Base-by-base conservation (phyloP, 2,888 invertebrate species). In the Antheraea assamensis region DNA sequence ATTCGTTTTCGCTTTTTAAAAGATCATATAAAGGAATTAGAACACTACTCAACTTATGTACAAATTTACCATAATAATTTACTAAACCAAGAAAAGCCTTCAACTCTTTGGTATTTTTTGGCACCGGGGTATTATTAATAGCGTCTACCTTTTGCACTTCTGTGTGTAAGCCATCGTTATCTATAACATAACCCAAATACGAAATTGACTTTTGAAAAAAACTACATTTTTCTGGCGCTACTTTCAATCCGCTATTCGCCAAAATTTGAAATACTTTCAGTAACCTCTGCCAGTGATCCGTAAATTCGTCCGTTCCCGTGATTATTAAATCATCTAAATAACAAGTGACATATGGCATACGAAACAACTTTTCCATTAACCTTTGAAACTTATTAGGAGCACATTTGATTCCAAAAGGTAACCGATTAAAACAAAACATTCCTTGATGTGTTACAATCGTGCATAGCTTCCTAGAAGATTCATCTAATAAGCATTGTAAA, bases 31-130 rank as follows among this genome's bases (percentile, higher is more conserved):
- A 42, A 8, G 42, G 72, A 66, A 10, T 27, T 21, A 72, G 35
- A 2, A 72, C 17, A 4, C 47, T 68, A 52, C 72, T 71, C 21
- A 73, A 30, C 55, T 75, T 73, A 10, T 31, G 64, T 17, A 75
- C 71, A 49, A 75, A 75, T 55, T 75, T 75, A 19, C 71, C 68
- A 68, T 75, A 75, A 27, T 75, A 75, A 72, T 73, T 73, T 0
- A 75, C 73, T 58, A 75, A 15, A 8, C 74, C 74, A 19, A 75
- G 42, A 71, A 72, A 73, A 5, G 72, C 64, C 21, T 73, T 71
- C 5, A 75, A 24, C 21, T 75, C 73, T 21, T 72, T 55, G 8
- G 71, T 42, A 58, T 66, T 75, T n/a, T 19, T 71, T 15, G 74
- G 73, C n/a, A n/a, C 30, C 5, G 52, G 35, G 4, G 64, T 68